These are phyloP conservation scores for Acridotheres tristis DNA, from an alignment of 2,797 vertebrate genomes.

Conservation along the genomic window DNA sequence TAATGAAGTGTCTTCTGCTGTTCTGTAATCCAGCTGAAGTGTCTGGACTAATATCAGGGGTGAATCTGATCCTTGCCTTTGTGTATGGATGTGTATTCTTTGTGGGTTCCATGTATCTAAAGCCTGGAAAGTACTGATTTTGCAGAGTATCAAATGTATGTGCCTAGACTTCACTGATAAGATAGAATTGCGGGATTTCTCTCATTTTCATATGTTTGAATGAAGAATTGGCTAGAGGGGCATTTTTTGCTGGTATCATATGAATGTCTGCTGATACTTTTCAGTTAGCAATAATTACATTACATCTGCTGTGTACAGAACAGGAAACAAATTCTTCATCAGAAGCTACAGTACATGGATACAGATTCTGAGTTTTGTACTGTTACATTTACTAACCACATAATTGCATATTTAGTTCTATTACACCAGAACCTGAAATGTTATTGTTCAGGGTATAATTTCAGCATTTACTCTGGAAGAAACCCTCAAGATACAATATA, in stretches of 20 bases:
- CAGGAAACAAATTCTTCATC: conserved; percentile 10
- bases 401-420: conserved; percentile 41
- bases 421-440: conserved; percentile 12
- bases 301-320: conserved; percentile 57
- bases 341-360: background rate
- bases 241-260: conserved; percentile 9
- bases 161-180: conserved; percentile 6
- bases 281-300: conserved; percentile 58
- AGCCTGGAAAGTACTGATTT: conserved; percentile 6
- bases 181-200: background rate
- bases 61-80: background rate
- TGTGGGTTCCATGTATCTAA: background rate
- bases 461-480: conserved; percentile 52
- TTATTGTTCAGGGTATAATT: conserved; percentile 44
- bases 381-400: conserved; percentile 15
- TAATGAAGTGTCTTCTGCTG: background rate
- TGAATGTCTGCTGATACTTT: conserved; percentile 33
- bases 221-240: conserved; percentile 30
- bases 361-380: conserved; percentile 23
- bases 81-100: background rate
- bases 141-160: background rate
- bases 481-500: conserved; percentile 64
- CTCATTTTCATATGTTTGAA: conserved; percentile 20
- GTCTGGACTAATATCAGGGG: background rate
- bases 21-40: background rate